Percentiles rank a stretch among this genome's conserved stretches.
These are phyloP conservation scores for Linnaemya tessellans DNA, from an alignment of 2,888 invertebrate species.

Conservation along the genomic window DNA sequence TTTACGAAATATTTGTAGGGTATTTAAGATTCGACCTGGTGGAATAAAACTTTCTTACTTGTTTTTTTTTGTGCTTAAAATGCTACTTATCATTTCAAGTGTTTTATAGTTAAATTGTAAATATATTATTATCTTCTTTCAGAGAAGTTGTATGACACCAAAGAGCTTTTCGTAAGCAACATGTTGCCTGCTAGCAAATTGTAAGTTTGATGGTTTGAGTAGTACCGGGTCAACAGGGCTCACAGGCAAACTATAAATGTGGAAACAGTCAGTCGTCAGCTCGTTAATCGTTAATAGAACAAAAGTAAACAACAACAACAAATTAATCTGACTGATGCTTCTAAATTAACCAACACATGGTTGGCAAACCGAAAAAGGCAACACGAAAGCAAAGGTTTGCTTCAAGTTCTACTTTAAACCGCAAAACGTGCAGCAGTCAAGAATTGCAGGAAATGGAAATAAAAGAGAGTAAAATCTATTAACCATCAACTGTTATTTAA, in stretches of 20 bases:
- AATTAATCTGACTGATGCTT: not conserved
- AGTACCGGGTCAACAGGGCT: conserved; percentile 66
- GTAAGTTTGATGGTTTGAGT: conserved; percentile 61
- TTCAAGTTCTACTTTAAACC: not conserved
- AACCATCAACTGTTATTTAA: not conserved
- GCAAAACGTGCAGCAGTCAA: conserved; percentile 17
- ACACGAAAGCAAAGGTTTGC: conserved; percentile 11
- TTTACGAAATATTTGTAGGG: too few relatives aligned
- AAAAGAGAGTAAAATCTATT: not conserved
- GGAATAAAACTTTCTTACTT: too few relatives aligned
- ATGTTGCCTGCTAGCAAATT: conserved; percentile 24
- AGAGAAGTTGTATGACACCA: conserved; percentile 6
- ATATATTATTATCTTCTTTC: not conserved
- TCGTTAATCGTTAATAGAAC: not conserved
- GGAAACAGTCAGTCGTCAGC: not conserved
- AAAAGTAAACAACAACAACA: conserved; percentile 38
- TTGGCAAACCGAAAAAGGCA: conserved; percentile 6
- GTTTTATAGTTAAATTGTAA: not conserved
- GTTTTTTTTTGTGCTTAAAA: not conserved
- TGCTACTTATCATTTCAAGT: not conserved
- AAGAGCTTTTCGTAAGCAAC: conserved; percentile 57
- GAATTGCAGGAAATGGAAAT: not conserved
- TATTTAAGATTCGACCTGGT: too few relatives aligned
- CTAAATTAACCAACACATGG: conserved; percentile 15
- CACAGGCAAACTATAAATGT: not conserved